Conservation (phyloP, 2,888 invertebrate genomes). For the Lottia scabra region DNA sequence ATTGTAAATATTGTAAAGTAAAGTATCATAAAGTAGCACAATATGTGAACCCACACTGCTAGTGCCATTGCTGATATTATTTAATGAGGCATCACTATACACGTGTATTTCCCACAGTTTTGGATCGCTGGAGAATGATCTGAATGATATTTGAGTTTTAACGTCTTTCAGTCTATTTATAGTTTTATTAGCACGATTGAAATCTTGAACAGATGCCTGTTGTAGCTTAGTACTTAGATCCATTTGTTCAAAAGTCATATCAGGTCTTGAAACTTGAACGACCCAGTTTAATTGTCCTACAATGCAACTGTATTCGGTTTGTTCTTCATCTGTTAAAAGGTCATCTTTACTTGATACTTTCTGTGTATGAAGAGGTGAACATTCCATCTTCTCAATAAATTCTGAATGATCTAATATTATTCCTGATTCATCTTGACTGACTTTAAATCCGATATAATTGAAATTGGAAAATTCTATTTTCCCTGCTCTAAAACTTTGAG, state of each 20-base stretch:
- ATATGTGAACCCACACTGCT: background rate
- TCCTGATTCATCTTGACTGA: conserved; percentile 17
- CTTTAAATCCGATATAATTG: conserved; percentile 31
- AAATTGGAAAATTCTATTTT: conserved; percentile 30
- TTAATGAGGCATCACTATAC: background rate
- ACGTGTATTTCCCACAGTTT: background rate
- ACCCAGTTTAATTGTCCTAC: background rate
- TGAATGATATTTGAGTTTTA: background rate
- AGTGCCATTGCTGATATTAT: background rate
- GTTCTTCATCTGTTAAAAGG: conserved; percentile 11
- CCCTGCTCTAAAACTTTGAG: conserved; percentile 30
- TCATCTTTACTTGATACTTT: conserved; percentile 2
- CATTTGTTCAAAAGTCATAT: background rate
- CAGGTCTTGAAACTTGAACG: background rate
- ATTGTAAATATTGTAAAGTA: background rate
- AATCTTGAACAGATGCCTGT: background rate
- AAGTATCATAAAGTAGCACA: background rate
- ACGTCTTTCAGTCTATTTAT: background rate
- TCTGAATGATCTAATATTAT: conserved; percentile 21
- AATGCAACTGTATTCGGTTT: conserved; percentile 11
- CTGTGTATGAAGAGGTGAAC: background rate
- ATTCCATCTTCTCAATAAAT: conserved; percentile 8
- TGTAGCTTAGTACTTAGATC: background rate
- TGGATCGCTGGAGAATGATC: background rate
- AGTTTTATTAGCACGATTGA: background rate